Evolutionary conservation across 2,888 invertebrate genomes (phyloP).

Genomic region (Hyppa rectilinea): DNA sequence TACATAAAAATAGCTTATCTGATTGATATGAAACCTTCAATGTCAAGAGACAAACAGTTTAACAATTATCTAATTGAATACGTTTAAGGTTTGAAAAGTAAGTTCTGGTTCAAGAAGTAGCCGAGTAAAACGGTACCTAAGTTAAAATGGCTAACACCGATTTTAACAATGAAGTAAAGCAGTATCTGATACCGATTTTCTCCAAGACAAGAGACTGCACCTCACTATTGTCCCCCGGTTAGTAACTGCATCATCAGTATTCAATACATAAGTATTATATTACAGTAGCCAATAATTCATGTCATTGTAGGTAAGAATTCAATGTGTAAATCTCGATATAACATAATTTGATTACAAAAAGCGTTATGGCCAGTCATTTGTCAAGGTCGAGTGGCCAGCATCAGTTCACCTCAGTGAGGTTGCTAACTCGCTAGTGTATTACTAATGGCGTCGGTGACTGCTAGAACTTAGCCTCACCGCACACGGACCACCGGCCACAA

Average conservation of each 20-base stretch:
- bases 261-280: not conserved
- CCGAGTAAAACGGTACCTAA: no score
- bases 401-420: slow-evolving; percentile 22
- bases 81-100: slow-evolving; percentile 1
- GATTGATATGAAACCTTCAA: slow-evolving; percentile 52
- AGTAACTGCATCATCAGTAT: not conserved
- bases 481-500: no score
- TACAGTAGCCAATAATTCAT: slow-evolving; percentile 13
- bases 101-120: not conserved
- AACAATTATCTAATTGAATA: not conserved
- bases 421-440: slow-evolving; percentile 26
- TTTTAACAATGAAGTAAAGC: no score
- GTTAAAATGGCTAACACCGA: no score
- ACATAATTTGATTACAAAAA: slow-evolving; percentile 27
- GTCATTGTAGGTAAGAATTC: slow-evolving; percentile 3
- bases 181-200: no score
- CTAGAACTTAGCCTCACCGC: not conserved
- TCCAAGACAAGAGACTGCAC: slow-evolving; percentile 1
- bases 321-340: slow-evolving; percentile 4
- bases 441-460: slow-evolving; percentile 37
- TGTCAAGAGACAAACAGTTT: slow-evolving; percentile 38
- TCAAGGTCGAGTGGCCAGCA: slow-evolving; percentile 47
- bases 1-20: slow-evolving; percentile 54
- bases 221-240: not conserved
- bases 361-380: slow-evolving; percentile 33